Base-by-base conservation (phyloP, 1,140 invertebrate genomes). In the Ridgeia piscesae region DNA sequence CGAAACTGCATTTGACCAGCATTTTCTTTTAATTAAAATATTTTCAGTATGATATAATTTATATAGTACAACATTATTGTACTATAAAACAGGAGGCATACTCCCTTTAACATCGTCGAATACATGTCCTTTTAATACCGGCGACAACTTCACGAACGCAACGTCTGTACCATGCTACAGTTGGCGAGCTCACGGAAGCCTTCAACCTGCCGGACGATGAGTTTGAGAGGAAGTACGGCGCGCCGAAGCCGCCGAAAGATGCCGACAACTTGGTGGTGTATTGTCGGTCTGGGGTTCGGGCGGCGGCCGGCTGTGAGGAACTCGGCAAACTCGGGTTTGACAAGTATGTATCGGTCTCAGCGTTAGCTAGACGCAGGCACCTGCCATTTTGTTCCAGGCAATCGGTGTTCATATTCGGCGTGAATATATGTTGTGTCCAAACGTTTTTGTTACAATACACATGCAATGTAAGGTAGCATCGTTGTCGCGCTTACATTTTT, bases 161-260 rank as follows among this genome's bases (percentile, higher is more conserved):
- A 77, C 27, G 14, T 77, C 4, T 77, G 2, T 77, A 21, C 17
- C 27, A 2, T 90, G 17, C 33, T 90, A 90, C n/a, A 90, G 89
- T 90, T 90, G 89, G 6, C 21, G 89, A 90, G n/a, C 9, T 90
- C 35, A 42, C 34, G 31, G 89, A 90, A 42, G 89, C 89, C 89
- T 90, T 90, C 89, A 34, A 90, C 34, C 35, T 90, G 35, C 35
- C 89, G n/a, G 35, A 90, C 14, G 89, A 90, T 35, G 89, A 90
- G 21, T 90, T 90, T n/a, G 35, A 90, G 35, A 42, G 2, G 89
- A 90, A 90, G 89, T 90, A 90, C 35, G 89, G 6, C 4, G 34
- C 35, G 2, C 34, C 34, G 0, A 90, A 90, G 35, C 89, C 89
- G 34, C 27, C 58, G 58, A 90, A 90, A 42, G 35, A 90, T 17